Evolutionary conservation across 2,888 invertebrate species (phyloP).

Genomic region (Lagria hirta): DNA sequence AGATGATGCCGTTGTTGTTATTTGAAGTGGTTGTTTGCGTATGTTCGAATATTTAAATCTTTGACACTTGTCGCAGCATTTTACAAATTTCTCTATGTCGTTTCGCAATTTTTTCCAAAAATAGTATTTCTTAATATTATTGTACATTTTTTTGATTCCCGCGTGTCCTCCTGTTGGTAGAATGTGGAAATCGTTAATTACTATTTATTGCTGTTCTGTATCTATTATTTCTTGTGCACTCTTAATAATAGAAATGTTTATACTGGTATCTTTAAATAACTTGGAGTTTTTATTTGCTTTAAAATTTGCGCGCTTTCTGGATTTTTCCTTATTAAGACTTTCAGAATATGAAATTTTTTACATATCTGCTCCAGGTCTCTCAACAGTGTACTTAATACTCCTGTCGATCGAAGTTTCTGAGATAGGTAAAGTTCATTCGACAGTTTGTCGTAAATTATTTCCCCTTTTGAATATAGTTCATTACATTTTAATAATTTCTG

Average conservation of each 20-base stretch:
- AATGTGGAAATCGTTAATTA: constrained; percentile 3
- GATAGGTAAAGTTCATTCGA: constrained; percentile 1
- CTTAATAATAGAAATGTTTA: constrained; percentile 3
- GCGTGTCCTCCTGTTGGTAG: background rate
- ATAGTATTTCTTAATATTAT: too few species aligned
- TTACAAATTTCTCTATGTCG: constrained; percentile 1
- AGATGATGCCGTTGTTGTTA: constrained; percentile 25
- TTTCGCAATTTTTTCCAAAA: too few species aligned
- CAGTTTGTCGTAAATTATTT: background rate
- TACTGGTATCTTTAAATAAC: constrained; percentile 2
- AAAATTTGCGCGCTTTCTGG: background rate
- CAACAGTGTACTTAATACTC: constrained; percentile 1
- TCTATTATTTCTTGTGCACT: background rate
- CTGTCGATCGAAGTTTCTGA: constrained; percentile 1
- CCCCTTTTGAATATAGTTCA: background rate
- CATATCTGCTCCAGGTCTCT: constrained; percentile 3
- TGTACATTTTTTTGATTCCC: background rate
- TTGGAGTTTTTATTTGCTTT: constrained; percentile 3
- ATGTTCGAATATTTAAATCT: too few species aligned
- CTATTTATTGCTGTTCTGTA: constrained; percentile 4
- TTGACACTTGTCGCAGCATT: too few species aligned
- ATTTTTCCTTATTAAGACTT: constrained; percentile 1
- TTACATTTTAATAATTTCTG: background rate
- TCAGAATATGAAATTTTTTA: background rate
- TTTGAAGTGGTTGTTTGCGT: constrained; percentile 12